Evolutionary conservation across 2,888 invertebrate genomes (phyloP).

Genomic region (Polylopha cassiicola): DNA sequence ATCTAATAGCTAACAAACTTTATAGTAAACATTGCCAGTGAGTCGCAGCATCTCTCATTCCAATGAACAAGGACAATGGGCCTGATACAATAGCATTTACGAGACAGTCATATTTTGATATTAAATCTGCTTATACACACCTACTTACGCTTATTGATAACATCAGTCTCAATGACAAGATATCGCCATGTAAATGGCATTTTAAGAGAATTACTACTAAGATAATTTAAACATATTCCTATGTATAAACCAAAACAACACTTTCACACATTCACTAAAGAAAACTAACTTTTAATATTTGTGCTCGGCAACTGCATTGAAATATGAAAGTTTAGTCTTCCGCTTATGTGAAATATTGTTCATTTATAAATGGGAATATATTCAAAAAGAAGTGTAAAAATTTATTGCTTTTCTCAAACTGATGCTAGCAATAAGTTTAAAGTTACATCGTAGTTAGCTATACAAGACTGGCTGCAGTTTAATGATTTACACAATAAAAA

Average conservation of each 20-base stretch:
- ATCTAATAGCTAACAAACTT: slow-evolving; percentile 69
- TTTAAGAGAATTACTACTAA: slow-evolving; percentile 46
- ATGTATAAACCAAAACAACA: slow-evolving; percentile 44
- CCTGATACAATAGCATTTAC: slow-evolving; percentile 29
- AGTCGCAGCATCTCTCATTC: slow-evolving; percentile 39
- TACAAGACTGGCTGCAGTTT: slow-evolving; percentile 34
- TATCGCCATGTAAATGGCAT: slow-evolving; percentile 46
- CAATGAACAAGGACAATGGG: slow-evolving; percentile 40
- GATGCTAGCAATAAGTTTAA: slow-evolving; percentile 65
- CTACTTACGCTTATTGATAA: slow-evolving; percentile 57
- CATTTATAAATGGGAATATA: slow-evolving; percentile 42
- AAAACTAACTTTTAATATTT: slow-evolving; percentile 51
- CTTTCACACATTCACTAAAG: slow-evolving; percentile 34
- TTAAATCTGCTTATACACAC: slow-evolving; percentile 20
- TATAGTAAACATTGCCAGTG: slow-evolving; percentile 58
- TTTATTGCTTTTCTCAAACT: slow-evolving; percentile 60
- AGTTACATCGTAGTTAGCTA: slow-evolving; percentile 35
- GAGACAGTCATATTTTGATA: slow-evolving; percentile 20
- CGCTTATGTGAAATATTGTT: slow-evolving; percentile 33
- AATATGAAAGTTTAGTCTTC: slow-evolving; percentile 25
- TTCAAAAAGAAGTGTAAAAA: slow-evolving; percentile 32
- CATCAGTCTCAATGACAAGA: slow-evolving; percentile 67
- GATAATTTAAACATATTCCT: slow-evolving; percentile 51
- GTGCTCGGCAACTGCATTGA: slow-evolving; percentile 40
- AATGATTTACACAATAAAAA: slow-evolving; percentile 47